A percentile compares a stretch with the other conserved stretches of the same genome.
phyloP scores from a whole-genome alignment of 2,888 invertebrate species.

The Ectropis crepuscularia region DNA sequence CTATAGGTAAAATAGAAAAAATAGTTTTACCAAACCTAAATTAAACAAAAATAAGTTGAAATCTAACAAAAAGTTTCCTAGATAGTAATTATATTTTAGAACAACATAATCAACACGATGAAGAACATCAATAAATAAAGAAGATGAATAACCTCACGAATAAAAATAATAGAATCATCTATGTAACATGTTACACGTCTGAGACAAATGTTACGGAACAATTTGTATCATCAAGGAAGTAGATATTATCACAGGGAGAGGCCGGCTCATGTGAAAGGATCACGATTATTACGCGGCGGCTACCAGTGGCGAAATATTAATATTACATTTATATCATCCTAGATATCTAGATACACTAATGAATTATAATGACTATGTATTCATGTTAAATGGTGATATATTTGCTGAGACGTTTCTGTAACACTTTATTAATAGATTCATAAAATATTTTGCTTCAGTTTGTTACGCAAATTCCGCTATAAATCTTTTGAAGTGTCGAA shows the following conservation, averaged over 20 bases:
- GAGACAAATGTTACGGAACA: slow-evolving; percentile 14
- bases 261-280: slow-evolving; percentile 15
- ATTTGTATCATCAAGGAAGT: slow-evolving; percentile 27
- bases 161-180: neutral
- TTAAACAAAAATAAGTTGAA: no score
- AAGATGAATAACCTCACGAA: neutral
- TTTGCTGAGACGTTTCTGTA: slow-evolving; percentile 3
- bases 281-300: slow-evolving; percentile 14
- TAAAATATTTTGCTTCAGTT: neutral
- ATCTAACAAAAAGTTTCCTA: no score
- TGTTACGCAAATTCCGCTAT: neutral
- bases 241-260: slow-evolving; percentile 14
- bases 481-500: no score
- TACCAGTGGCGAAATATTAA: slow-evolving; percentile 16
- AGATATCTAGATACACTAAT: slow-evolving; percentile 9
- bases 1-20: no score
- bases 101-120: no score
- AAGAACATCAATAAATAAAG: no score
- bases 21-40: no score
- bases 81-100: no score
- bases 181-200: slow-evolving; percentile 1
- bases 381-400: slow-evolving; percentile 6
- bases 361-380: slow-evolving; percentile 6
- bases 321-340: slow-evolving; percentile 15
- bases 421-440: slow-evolving; percentile 6